Base-by-base conservation (phyloP, 2,888 invertebrate species). In the Andrena chrysosceles region DNA sequence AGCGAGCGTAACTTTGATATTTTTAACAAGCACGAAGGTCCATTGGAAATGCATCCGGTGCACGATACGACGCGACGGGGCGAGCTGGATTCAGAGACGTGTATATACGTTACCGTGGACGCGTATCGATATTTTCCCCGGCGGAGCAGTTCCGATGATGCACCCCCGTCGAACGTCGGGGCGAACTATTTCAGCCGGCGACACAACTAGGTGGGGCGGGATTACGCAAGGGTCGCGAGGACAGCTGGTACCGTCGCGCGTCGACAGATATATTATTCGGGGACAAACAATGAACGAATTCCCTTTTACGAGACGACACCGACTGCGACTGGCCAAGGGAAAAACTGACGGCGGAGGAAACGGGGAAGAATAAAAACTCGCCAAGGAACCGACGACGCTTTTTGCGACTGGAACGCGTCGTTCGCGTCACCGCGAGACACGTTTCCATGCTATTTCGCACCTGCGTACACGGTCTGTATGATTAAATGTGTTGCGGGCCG, bases 251-350 rank as follows among this genome's bases (percentile, higher is more conserved):
- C 59, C 60, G 10, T 60, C 70, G 52, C 8, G 20, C 62, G 67
- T 69, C 52, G 60, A 63, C 80, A 49, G 76, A 86, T 85, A 85
- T 86, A 85, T 86, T 80, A 77, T 86, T 81, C 77, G 8, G 31
- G 73, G 69, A 63, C 84, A 81, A 87, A 86, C 88, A 83, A 86
- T 78, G 75, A 66, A 78, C 80, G 77, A 83, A 85, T 81, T 87
- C 67, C 63, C 76, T 71, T 83, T 86, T 78, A 67, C 82, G 72
- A 77, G 66, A 71, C 60, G 35, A 54, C 56, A 35, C 74, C 48
- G 49, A n/a, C 66, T 69, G 64, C 79, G 49, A 52, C 63, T 35
- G 54, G 4, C 20, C 13, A 13, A 49, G 8, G 33, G 56, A 75
- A 31, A 73, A 66, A 54, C 56, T 23, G 49, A 73, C 69, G 76